A percentile compares a stretch with the other conserved stretches of the same genome.
Conservation (phyloP, 2,797 vertebrate species). For the Gymnoscopelus braueri region DNA sequence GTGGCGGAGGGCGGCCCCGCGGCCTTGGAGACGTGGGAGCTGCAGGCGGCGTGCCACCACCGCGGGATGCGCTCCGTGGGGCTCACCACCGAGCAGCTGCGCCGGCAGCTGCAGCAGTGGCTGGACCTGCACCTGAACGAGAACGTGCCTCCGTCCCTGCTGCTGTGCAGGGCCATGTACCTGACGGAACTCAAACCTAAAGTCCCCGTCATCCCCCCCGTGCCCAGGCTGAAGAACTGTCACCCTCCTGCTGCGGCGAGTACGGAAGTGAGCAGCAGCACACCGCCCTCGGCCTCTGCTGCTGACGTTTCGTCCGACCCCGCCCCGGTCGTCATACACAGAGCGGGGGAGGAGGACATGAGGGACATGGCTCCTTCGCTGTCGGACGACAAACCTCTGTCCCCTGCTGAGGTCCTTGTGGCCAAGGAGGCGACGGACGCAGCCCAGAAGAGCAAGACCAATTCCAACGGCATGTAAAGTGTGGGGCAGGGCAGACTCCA, state of each 20-base stretch:
- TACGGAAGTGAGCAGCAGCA: slow-evolving; percentile 35
- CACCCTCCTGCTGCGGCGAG: slow-evolving; percentile 59
- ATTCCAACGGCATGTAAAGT: slow-evolving; percentile 79
- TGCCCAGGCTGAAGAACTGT: slow-evolving; percentile 79
- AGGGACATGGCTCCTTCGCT: slow-evolving; percentile 55
- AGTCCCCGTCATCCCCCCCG: slow-evolving; percentile 79
- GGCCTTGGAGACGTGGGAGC: slow-evolving; percentile 87
- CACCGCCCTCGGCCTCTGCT: slow-evolving; percentile 60
- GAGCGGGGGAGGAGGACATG: slow-evolving; percentile 77
- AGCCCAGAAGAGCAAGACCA: slow-evolving; percentile 82
- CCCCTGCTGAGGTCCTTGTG: slow-evolving; percentile 83
- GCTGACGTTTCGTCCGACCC: slow-evolving; percentile 66
- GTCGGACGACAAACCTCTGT: slow-evolving; percentile 73
- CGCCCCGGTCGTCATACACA: slow-evolving; percentile 79
- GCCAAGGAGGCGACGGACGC: slow-evolving; percentile 80
- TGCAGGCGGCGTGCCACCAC: slow-evolving; percentile 89
- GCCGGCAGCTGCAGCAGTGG: slow-evolving; percentile 93
- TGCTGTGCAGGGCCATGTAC: slow-evolving; percentile 96
- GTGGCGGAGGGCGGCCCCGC: slow-evolving; percentile 86
- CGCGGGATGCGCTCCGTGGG: slow-evolving; percentile 94
- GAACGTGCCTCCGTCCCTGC: slow-evolving; percentile 87
- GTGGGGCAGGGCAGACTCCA: slow-evolving; percentile 15
- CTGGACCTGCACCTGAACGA: slow-evolving; percentile 91
- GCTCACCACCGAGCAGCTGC: slow-evolving; percentile 90
- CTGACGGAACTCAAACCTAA: slow-evolving; percentile 92